These are phyloP conservation scores for Lasioglossum marginatum DNA, from an alignment of 2,888 invertebrate genomes.

Conservation along the genomic window DNA sequence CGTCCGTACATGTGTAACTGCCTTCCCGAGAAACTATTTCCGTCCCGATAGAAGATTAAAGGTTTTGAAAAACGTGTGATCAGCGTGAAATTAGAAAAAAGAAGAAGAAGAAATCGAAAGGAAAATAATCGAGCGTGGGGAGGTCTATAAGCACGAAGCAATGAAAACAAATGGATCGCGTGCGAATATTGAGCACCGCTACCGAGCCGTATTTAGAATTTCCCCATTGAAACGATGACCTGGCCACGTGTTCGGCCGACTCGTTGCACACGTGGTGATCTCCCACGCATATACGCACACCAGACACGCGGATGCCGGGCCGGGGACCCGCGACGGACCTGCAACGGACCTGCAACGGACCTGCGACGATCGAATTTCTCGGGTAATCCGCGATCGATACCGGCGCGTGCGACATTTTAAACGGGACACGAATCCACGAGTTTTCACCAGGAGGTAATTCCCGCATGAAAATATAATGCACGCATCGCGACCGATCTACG, in stretches of 20 bases:
- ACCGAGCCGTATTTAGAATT: constrained; percentile 62
- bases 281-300: constrained; percentile 55
- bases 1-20: neutral
- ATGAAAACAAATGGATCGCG: constrained; percentile 30
- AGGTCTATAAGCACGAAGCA: neutral
- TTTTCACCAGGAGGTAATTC: too few relatives aligned
- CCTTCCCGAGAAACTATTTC: neutral
- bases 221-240: constrained; percentile 65
- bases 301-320: neutral
- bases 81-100: neutral
- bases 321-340: constrained; percentile 14
- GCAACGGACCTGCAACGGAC: constrained; percentile 23
- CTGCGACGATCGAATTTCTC: constrained; percentile 46
- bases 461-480: neutral
- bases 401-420: neutral
- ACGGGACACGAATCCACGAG: neutral
- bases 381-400: constrained; percentile 60
- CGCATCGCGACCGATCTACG: neutral
- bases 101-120: neutral
- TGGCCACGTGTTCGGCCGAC: constrained; percentile 68
- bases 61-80: neutral
- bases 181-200: constrained; percentile 22
- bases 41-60: neutral
- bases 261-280: constrained; percentile 64
- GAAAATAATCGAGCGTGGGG: neutral